phyloP scores from a whole-genome alignment of 2,113 vertebrate genomes.

The Actinemys pallida region DNA sequence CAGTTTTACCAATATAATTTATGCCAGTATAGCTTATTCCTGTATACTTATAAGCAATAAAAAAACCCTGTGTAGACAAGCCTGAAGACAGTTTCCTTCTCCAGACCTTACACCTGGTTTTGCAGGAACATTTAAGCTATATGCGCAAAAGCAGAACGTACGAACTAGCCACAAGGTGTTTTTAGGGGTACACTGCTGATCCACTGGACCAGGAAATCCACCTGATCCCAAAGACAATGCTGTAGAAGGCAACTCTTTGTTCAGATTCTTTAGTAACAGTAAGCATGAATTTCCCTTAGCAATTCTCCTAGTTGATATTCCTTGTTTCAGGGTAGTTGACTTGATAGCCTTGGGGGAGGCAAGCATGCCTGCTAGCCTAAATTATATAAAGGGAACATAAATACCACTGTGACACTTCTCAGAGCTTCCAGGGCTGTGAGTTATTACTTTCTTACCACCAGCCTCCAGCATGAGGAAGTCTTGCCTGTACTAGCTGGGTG shows the following conservation, averaged over 20 bases:
- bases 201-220: not conserved
- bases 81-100: not conserved
- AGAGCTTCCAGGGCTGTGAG: not conserved
- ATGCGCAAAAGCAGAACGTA: not conserved
- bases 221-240: not conserved
- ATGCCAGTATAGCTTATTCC: not conserved
- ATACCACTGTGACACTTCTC: not conserved
- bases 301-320: not conserved
- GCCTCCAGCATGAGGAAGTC: not conserved
- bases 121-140: not conserved
- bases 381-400: not conserved
- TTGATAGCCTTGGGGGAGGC: not conserved
- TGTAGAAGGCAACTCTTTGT: not conserved
- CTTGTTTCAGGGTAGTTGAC: not conserved
- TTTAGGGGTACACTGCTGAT: not conserved
- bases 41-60: not conserved
- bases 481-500: not conserved
- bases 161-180: not conserved
- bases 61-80: not conserved
- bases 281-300: not conserved
- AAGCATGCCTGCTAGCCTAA: not conserved
- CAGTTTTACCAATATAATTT: not conserved
- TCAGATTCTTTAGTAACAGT: not conserved
- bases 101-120: not conserved
- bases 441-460: not conserved